Percentiles rank a stretch among this genome's conserved stretches.
Conservation (phyloP, 2,113 vertebrate genomes). For the Phyllostomus hastatus region DNA sequence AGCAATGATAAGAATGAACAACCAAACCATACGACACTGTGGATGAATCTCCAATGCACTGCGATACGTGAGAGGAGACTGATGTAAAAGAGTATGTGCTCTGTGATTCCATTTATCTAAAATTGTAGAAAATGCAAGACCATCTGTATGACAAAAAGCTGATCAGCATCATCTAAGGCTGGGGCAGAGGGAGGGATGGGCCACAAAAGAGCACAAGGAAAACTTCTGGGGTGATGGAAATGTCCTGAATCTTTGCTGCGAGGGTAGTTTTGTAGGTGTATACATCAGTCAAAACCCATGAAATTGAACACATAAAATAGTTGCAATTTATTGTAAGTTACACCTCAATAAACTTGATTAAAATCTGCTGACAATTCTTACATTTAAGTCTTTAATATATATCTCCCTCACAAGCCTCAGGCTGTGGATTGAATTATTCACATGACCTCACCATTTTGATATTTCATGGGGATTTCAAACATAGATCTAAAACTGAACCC, state of each 20-base stretch:
- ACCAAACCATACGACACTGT: background rate
- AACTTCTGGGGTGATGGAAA: background rate
- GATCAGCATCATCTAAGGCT: background rate
- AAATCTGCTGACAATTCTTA: background rate
- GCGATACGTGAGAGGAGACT: conserved; percentile 1
- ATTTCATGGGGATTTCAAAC: conserved; percentile 27
- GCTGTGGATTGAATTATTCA: background rate
- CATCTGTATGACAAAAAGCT: background rate
- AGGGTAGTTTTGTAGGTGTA: background rate
- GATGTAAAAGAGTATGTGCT: background rate
- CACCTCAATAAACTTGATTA: background rate
- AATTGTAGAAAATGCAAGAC: background rate
- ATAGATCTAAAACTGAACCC: background rate
- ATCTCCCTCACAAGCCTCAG: background rate
- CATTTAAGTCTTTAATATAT: background rate
- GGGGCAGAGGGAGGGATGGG: background rate
- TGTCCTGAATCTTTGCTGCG: background rate
- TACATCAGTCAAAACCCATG: background rate
- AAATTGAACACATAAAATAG: background rate
- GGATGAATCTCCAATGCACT: background rate
- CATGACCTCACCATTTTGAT: background rate
- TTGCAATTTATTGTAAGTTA: conserved; percentile 11
- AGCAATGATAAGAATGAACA: background rate
- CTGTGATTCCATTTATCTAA: background rate
- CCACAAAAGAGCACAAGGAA: background rate